Evolutionary conservation across 2,888 invertebrate genomes (phyloP).

Genomic region (Tineola bisselliella): DNA sequence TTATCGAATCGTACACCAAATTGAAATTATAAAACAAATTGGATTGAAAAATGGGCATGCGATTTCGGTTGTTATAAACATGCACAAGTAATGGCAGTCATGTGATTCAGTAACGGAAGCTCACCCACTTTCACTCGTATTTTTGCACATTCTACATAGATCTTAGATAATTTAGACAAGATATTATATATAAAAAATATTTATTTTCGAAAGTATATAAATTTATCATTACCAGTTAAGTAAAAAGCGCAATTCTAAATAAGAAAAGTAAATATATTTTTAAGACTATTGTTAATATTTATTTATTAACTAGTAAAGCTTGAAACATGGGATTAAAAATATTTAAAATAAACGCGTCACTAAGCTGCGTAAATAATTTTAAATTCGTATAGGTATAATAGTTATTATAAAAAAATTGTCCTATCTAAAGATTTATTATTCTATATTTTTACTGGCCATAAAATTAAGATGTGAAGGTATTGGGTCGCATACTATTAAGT

Average conservation of each 20-base stretch:
- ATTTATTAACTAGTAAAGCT: no score
- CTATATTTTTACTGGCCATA: background rate
- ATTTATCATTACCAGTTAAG: no score
- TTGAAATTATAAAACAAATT: no score
- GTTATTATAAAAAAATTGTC: background rate
- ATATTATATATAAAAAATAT: no score
- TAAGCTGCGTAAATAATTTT: no score
- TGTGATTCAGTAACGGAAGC: constrained; percentile 16
- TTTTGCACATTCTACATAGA: constrained; percentile 1
- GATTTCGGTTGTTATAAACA: background rate
- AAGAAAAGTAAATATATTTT: no score
- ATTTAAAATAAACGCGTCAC: no score
- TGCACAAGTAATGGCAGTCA: background rate
- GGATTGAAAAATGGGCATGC: background rate
- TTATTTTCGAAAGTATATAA: no score
- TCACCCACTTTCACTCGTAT: constrained; percentile 15
- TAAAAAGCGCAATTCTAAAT: no score
- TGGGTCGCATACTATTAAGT: constrained; percentile 6
- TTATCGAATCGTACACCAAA: no score
- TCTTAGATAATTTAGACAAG: background rate
- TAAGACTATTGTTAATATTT: no score
- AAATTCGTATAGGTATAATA: background rate
- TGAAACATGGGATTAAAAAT: no score
- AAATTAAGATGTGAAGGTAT: constrained; percentile 11
- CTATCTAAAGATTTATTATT: background rate